These are phyloP conservation scores for Pseudomugil gertrudae DNA, from an alignment of 2,797 vertebrate species.

Conservation along the genomic window DNA sequence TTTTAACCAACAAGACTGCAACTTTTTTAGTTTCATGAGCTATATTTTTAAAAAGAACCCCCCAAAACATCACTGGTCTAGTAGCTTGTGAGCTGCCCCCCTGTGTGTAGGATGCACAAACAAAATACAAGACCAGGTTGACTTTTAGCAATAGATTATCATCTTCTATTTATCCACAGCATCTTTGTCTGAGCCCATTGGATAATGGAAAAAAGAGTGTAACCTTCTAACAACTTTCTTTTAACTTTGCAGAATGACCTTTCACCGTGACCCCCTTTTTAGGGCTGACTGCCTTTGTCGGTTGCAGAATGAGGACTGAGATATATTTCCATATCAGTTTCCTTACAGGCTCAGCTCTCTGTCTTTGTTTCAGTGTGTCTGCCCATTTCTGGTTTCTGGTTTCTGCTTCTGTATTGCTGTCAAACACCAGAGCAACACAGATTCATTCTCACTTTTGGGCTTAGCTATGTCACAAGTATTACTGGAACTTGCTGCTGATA, in stretches of 20 bases:
- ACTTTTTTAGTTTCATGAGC: neutral
- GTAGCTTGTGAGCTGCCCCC: neutral
- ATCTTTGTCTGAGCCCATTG: slow-evolving; percentile 22
- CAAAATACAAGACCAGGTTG: neutral
- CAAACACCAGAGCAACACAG: slow-evolving; percentile 48
- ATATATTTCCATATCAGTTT: slow-evolving; percentile 54
- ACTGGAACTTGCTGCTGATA: slow-evolving; percentile 20
- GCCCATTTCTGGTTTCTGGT: slow-evolving; percentile 57
- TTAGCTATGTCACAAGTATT: slow-evolving; percentile 1
- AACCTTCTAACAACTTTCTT: slow-evolving; percentile 28
- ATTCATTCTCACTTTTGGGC: slow-evolving; percentile 40
- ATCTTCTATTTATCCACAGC: slow-evolving; percentile 13
- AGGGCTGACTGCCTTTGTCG: slow-evolving; percentile 49
- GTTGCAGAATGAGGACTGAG: slow-evolving; percentile 32
- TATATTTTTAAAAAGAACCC: neutral
- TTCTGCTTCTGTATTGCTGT: slow-evolving; percentile 46
- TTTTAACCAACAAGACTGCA: neutral
- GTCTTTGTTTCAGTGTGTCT: slow-evolving; percentile 52
- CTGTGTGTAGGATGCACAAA: neutral
- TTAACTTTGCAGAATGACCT: slow-evolving; percentile 46
- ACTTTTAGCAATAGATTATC: slow-evolving; percentile 13
- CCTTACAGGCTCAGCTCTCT: slow-evolving; percentile 32
- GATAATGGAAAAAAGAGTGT: slow-evolving; percentile 47
- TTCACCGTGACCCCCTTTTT: slow-evolving; percentile 50
- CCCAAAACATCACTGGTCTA: neutral